Percentiles rank a stretch among this genome's conserved stretches.
Evolutionary conservation across 2,797 vertebrate species (phyloP).

Genomic region (Linurgus olivaceus): DNA sequence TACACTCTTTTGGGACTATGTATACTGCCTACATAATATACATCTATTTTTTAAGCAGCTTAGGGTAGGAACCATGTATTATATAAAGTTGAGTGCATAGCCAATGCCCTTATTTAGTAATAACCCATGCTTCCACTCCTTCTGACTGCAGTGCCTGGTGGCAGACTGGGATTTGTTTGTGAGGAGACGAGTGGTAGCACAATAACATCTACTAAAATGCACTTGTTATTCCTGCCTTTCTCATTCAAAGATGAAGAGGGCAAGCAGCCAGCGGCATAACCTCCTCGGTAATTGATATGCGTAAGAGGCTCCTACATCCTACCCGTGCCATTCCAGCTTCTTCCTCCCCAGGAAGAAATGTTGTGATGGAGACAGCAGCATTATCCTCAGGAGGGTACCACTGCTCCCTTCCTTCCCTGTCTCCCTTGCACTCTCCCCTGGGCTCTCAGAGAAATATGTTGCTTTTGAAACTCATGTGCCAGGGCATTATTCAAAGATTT

Average conservation of each 20-base stretch:
- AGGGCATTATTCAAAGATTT: conserved; percentile 6
- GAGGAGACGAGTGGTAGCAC: not conserved
- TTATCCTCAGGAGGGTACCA: not conserved
- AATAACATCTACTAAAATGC: not conserved
- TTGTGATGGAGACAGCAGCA: accelerated
- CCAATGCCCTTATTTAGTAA: conserved; percentile 39
- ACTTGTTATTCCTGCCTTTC: not conserved
- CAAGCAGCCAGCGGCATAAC: not conserved
- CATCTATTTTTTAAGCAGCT: not conserved
- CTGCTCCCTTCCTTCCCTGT: not conserved
- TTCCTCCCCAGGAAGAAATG: not conserved
- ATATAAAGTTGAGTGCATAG: not conserved
- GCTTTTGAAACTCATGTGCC: not conserved
- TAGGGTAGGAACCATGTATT: not conserved
- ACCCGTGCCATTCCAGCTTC: not conserved
- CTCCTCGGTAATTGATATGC: not conserved
- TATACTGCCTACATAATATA: not conserved
- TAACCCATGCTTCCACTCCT: not conserved
- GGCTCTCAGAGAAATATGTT: not conserved
- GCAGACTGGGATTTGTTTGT: not conserved
- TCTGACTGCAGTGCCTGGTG: not conserved
- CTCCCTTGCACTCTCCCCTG: not conserved
- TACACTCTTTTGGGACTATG: not conserved
- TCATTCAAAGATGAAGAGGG: not conserved
- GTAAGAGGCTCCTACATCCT: not conserved